Conservation (phyloP, 2,113 vertebrate species). For the Toxostoma redivivum region DNA sequence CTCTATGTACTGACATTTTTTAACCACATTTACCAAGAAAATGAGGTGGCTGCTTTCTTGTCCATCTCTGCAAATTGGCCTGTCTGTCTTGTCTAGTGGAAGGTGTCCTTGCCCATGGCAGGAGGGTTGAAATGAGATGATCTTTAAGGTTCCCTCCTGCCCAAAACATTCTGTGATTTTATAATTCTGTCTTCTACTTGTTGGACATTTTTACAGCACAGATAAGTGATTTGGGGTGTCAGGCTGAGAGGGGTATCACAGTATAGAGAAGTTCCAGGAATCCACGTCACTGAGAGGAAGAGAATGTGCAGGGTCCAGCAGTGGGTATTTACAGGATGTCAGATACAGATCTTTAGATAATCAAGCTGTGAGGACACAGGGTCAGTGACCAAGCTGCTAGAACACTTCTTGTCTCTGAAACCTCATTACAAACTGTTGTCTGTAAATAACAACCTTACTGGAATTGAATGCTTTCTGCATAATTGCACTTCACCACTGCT, state of each 20-base stretch:
- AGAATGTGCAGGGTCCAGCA: neutral
- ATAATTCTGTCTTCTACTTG: neutral
- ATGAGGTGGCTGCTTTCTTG: neutral
- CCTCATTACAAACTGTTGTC: neutral
- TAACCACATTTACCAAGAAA: neutral
- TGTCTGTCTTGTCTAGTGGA: neutral
- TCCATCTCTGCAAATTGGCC: neutral
- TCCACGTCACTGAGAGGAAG: accelerated
- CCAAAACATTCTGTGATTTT: neutral
- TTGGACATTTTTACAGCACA: neutral
- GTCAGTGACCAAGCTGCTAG: neutral
- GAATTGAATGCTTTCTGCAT: neutral
- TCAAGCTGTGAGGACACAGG: neutral
- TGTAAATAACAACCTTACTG: neutral
- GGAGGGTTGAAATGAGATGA: neutral
- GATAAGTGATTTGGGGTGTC: neutral
- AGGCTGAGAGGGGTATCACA: neutral
- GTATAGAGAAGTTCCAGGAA: neutral
- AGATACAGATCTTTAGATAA: neutral
- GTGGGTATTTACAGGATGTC: neutral
- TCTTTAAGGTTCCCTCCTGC: neutral
- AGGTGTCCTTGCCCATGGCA: neutral
- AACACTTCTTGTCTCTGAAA: neutral
- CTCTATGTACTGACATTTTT: neutral
- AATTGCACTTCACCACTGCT: neutral